These are phyloP conservation scores for Entomobrya proxima DNA, from an alignment of 2,888 invertebrate species.

Conservation along the genomic window DNA sequence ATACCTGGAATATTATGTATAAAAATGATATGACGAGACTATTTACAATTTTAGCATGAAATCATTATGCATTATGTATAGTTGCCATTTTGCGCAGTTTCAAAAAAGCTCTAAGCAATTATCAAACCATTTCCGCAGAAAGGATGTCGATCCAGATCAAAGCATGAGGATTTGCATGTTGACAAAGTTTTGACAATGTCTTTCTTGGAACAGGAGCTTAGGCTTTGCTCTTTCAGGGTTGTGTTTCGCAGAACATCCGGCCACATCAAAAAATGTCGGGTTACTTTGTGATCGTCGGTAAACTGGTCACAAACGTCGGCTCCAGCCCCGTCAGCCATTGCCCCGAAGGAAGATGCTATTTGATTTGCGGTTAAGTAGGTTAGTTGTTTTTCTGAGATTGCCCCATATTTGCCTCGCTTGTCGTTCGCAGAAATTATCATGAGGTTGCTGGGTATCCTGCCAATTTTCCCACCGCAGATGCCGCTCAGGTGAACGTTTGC, in stretches of 20 bases:
- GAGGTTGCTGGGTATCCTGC: constrained; percentile 67
- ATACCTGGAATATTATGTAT: constrained; percentile 67
- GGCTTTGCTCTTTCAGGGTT: constrained; percentile 67
- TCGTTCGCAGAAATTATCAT: constrained; percentile 73
- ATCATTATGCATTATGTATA: neutral
- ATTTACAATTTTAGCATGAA: neutral
- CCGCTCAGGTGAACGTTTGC: constrained; percentile 53
- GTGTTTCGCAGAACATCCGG: constrained; percentile 71
- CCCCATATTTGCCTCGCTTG: constrained; percentile 56
- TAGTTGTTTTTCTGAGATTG: constrained; percentile 66
- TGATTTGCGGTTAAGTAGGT: constrained; percentile 70
- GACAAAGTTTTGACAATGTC: constrained; percentile 58
- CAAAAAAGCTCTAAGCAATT: too few species aligned
- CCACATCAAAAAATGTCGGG: constrained; percentile 73
- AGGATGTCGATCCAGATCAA: constrained; percentile 72
- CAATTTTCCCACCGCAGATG: constrained; percentile 64
- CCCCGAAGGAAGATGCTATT: constrained; percentile 71
- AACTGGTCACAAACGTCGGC: constrained; percentile 72
- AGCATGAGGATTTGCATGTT: constrained; percentile 73
- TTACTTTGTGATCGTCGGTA: constrained; percentile 26
- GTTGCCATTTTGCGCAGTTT: too few species aligned
- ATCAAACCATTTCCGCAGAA: constrained; percentile 74
- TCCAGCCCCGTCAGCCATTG: constrained; percentile 65
- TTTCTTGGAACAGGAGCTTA: constrained; percentile 70
- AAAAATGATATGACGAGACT: too few species aligned